These are phyloP conservation scores for Nesidiocoris tenuis DNA, from an alignment of 2,888 invertebrate species.

Conservation along the genomic window DNA sequence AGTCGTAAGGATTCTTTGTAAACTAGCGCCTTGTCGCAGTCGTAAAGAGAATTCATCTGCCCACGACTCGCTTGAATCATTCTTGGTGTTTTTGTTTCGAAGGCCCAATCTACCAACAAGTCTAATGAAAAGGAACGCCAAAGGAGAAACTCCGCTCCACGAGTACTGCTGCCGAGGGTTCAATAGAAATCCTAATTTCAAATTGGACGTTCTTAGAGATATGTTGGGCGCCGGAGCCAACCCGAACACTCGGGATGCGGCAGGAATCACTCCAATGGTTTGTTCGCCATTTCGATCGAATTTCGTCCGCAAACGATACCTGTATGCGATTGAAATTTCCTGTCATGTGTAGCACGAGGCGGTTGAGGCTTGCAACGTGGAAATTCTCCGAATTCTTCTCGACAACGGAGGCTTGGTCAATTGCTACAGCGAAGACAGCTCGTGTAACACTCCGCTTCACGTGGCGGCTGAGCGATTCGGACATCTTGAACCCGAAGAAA, in stretches of 20 bases:
- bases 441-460: conserved; percentile 16
- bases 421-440: conserved; percentile 10
- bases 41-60: too few relatives aligned
- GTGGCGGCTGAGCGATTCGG: neutral
- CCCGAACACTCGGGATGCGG: conserved; percentile 17
- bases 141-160: conserved; percentile 19
- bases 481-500: neutral
- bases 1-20: too few relatives aligned
- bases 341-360: conserved; percentile 22
- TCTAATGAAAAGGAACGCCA: conserved; percentile 1
- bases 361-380: conserved; percentile 1
- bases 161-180: conserved; percentile 10
- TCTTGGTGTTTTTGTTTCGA: too few relatives aligned
- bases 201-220: conserved; percentile 1
- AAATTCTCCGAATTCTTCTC: conserved; percentile 16
- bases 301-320: too few relatives aligned
- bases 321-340: too few relatives aligned
- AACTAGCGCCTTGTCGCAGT: too few relatives aligned
- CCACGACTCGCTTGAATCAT: too few relatives aligned
- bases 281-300: too few relatives aligned
- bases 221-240: conserved; percentile 19
- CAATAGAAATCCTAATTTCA: conserved; percentile 3
- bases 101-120: too few relatives aligned
- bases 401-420: conserved; percentile 25
- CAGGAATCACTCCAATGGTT: conserved; percentile 19